phyloP scores from a whole-genome alignment of 1,140 invertebrate genomes.

The Diachasmimorpha longicaudata region DNA sequence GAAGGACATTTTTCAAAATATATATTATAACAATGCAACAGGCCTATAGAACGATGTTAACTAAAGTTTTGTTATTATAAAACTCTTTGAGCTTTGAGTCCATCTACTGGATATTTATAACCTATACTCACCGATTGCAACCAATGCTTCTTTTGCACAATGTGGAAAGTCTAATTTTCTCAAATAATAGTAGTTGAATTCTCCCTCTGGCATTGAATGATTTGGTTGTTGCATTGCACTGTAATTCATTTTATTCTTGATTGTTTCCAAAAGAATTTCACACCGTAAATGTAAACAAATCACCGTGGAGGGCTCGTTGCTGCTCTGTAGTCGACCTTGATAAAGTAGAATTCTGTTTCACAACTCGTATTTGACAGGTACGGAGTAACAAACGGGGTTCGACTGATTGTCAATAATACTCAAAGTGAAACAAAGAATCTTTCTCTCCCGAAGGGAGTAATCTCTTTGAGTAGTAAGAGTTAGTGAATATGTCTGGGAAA shows the following conservation, averaged over 20 bases:
- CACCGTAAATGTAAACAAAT: background rate
- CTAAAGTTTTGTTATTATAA: too few species aligned
- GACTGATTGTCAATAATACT: background rate
- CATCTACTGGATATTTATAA: background rate
- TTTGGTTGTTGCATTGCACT: constrained; percentile 22
- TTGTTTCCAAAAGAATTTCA: background rate
- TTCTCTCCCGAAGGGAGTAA: background rate
- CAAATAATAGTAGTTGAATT: constrained; percentile 57
- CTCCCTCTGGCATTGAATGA: constrained; percentile 33
- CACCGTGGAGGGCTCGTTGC: background rate
- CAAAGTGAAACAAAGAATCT: background rate
- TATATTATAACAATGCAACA: too few species aligned
- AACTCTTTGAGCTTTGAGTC: too few species aligned
- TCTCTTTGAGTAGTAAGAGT: background rate
- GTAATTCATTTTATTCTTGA: constrained; percentile 21
- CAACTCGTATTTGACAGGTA: background rate
- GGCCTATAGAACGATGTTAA: too few species aligned
- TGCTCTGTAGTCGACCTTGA: background rate
- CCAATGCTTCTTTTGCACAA: constrained; percentile 69
- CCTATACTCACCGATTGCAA: constrained; percentile 65
- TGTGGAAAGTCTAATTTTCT: constrained; percentile 71
- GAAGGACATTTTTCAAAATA: constrained; percentile 32
- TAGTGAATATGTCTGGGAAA: constrained; percentile 24
- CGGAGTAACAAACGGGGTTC: too few species aligned
- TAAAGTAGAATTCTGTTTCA: background rate